Percentiles rank a stretch among this genome's conserved stretches.
Conservation (phyloP, 2,888 invertebrate species). For the Tenodera sinensis region DNA sequence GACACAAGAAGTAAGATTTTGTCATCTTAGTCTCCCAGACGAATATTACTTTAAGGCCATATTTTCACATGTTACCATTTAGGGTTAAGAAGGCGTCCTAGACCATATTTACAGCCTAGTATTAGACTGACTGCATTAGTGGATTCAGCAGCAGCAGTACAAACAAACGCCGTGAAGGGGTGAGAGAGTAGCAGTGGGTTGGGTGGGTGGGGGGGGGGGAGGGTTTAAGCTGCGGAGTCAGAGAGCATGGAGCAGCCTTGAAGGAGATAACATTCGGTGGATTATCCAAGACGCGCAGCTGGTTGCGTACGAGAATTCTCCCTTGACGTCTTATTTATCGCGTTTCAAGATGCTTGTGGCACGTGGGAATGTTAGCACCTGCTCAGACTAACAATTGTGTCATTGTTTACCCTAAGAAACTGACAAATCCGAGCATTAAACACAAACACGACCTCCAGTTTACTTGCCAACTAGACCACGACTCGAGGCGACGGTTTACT, state of each 20-base stretch:
- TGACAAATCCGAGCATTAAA: neutral
- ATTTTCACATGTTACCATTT: too few relatives aligned
- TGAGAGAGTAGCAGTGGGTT: neutral
- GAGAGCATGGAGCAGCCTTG: neutral
- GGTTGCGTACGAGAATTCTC: neutral
- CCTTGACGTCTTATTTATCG: neutral
- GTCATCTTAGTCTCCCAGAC: too few relatives aligned
- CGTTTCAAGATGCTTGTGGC: neutral
- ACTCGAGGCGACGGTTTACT: neutral
- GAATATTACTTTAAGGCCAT: too few relatives aligned
- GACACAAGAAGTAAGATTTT: too few relatives aligned
- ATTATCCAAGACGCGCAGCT: neutral
- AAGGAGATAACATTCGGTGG: neutral
- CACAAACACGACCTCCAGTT: neutral
- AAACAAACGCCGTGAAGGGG: neutral
- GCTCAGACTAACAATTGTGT: neutral
- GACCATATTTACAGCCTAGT: too few relatives aligned
- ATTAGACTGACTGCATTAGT: too few relatives aligned
- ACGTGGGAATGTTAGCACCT: neutral
- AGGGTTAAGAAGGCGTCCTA: too few relatives aligned
- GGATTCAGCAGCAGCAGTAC: neutral
- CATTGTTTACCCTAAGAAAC: neutral
- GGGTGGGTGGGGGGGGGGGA: too few relatives aligned
- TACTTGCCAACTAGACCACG: neutral
- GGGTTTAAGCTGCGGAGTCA: neutral